Conservation (phyloP, 2,113 vertebrate genomes). For the Takifugu bimaculatus region DNA sequence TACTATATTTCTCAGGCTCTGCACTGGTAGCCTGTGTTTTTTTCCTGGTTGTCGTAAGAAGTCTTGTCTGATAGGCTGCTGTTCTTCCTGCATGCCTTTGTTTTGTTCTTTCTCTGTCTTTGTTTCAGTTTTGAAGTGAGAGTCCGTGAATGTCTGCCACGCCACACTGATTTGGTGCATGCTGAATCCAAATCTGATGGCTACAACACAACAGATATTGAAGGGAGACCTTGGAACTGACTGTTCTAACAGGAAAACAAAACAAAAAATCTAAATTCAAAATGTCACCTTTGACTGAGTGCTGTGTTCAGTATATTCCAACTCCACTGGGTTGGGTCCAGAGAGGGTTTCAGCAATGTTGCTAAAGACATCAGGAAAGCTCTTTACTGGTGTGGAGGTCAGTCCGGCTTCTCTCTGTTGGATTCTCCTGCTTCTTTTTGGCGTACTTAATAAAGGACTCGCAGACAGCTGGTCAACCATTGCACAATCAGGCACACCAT, state of each 20-base stretch:
- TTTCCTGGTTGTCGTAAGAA: slow-evolving; percentile 2
- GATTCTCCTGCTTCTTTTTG: slow-evolving; percentile 18
- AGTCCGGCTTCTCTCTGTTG: not conserved
- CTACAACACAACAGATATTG: slow-evolving; percentile 25
- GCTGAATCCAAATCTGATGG: slow-evolving; percentile 14
- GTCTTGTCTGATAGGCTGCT: slow-evolving; percentile 8
- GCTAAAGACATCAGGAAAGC: not conserved
- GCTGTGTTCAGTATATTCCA: not conserved
- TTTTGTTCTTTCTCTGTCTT: not conserved
- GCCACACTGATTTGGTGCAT: not conserved
- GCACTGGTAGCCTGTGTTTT: not conserved
- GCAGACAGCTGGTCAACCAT: not conserved
- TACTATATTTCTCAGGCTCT: not conserved
- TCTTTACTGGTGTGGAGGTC: slow-evolving; percentile 49
- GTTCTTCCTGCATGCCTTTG: not conserved
- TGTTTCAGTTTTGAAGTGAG: not conserved
- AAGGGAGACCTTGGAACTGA: not conserved
- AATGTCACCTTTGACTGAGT: slow-evolving; percentile 32
- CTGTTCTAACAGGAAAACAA: too few species aligned
- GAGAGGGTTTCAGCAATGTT: not conserved
- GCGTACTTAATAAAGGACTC: slow-evolving; percentile 11
- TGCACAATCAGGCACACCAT: not conserved
- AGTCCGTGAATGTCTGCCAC: not conserved
- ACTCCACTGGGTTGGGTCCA: not conserved
- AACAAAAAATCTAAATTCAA: not conserved